Conservation (phyloP, 2,888 invertebrate genomes). For the Chromoteleia sp. region DNA sequence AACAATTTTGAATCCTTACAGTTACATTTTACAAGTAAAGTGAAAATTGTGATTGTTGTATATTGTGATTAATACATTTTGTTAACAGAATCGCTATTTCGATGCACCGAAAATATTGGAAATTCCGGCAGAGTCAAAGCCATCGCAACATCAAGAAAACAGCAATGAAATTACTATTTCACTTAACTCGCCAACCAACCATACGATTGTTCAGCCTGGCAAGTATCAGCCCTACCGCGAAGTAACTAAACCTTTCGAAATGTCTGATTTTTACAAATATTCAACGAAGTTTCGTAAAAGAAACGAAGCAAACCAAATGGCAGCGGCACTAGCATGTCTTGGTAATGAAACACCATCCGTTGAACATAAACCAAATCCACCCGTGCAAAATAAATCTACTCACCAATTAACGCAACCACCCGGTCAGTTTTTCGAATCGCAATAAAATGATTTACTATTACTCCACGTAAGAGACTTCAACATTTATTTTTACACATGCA, state of each 20-base stretch:
- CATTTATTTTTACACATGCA: conserved; percentile 13
- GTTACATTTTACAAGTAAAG: too few relatives aligned
- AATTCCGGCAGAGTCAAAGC: conserved; percentile 87
- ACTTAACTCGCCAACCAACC: conserved; percentile 92
- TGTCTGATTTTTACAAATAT: conserved; percentile 99
- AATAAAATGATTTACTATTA: conserved; percentile 71
- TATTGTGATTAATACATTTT: too few relatives aligned
- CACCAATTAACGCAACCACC: conserved; percentile 80
- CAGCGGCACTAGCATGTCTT: conserved; percentile 58
- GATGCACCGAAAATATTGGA: conserved; percentile 86
- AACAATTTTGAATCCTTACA: too few relatives aligned
- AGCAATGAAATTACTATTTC: conserved; percentile 70
- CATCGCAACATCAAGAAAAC: conserved; percentile 77
- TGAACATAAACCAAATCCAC: conserved; percentile 33
- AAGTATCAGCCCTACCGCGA: conserved; percentile 96
- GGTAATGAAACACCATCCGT: conserved; percentile 50
- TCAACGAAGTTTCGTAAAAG: conserved; percentile 95
- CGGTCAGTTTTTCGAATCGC: conserved; percentile 79
- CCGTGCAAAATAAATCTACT: conserved; percentile 73
- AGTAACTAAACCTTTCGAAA: conserved; percentile 98
- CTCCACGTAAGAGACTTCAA: background rate
- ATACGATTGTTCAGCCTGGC: conserved; percentile 94
- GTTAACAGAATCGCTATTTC: conserved; percentile 73
- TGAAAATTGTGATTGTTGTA: too few relatives aligned
- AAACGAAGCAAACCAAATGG: conserved; percentile 75